Base-by-base conservation (phyloP, 1,140 invertebrate genomes). In the Leptinotarsa lineolata region DNA sequence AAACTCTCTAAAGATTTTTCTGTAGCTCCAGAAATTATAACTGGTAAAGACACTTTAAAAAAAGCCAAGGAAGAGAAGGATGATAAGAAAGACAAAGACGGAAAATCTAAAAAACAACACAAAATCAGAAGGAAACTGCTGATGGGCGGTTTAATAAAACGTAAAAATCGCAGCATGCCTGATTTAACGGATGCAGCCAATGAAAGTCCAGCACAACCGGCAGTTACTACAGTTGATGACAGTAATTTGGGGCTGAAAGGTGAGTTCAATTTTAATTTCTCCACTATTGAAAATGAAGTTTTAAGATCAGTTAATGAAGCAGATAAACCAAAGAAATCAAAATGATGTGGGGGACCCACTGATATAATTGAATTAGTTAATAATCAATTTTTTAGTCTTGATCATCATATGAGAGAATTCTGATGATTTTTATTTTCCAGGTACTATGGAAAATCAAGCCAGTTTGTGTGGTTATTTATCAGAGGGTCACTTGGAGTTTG, bases 141-240 rank as follows among this genome's bases (percentile, higher is more conserved):
- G 1, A 95, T 96, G 94, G 94, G 95, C 24, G 94, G 94, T 2
- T 86, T 96, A 68, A 95, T 96, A 45, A 89, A 92, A 76, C 87
- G 94, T 44, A 97, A 96, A 84, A 97, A 97, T 83, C 86, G 94
- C 74, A 95, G 94, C 72, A 94, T 97, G 92, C 95, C 95, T 1
- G 95, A 97, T 87, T 85, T 97, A 18, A 90, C 94, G 2, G 94
- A 95, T 82, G 89, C 88, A 2, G 90, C 2, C 30, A 39, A 39
- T 39, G 30, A 39, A 39, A 39, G 92, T 73, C 85, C 84, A 18
- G 87, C 66, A 67, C 48, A 83, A 79, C 48, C 83, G 46, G 86
- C 87, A 0, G 84, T 89, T 44, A 88, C 88, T 65, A 91, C 91
- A 0, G 88, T 93, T 21, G 93, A 94, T 84, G 92, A 94, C 84